Evolutionary conservation across 2,888 invertebrate genomes (phyloP).

Genomic region (Heliconius ismenius): DNA sequence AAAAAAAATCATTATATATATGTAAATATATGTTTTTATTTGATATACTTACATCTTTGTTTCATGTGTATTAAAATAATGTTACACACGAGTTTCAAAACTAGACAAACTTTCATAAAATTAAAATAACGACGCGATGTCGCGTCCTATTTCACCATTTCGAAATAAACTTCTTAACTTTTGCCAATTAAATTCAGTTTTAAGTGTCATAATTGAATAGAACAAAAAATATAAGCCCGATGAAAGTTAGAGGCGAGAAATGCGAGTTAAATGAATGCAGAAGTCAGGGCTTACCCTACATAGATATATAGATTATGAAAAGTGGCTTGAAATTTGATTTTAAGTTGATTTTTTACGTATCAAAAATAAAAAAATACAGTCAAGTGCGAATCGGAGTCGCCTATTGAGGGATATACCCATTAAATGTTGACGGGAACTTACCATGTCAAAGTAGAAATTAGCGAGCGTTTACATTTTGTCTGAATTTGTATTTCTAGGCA

Average conservation of each 20-base stretch:
- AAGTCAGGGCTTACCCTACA: constrained; percentile 39
- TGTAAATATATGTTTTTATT: background rate
- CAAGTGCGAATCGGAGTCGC: no score
- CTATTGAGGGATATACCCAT: no score
- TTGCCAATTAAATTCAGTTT: constrained; percentile 38
- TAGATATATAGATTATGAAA: constrained; percentile 7
- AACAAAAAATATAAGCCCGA: constrained; percentile 35
- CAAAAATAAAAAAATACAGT: no score
- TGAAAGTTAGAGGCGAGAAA: constrained; percentile 33
- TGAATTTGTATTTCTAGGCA: no score
- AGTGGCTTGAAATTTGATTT: background rate
- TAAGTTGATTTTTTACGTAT: no score
- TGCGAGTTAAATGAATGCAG: constrained; percentile 44
- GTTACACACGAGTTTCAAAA: background rate
- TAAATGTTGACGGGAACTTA: no score
- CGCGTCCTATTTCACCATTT: constrained; percentile 10
- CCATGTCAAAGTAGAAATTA: no score
- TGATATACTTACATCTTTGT: background rate
- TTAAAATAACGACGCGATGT: background rate
- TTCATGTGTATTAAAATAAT: background rate
- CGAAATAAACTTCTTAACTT: constrained; percentile 28
- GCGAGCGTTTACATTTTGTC: no score
- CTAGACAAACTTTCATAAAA: background rate
- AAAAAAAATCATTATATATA: no score
- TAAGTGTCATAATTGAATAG: constrained; percentile 39